A percentile compares a stretch with the other conserved stretches of the same genome.
Conservation (phyloP, 2,888 invertebrate genomes). For the Oscheius sp. region DNA sequence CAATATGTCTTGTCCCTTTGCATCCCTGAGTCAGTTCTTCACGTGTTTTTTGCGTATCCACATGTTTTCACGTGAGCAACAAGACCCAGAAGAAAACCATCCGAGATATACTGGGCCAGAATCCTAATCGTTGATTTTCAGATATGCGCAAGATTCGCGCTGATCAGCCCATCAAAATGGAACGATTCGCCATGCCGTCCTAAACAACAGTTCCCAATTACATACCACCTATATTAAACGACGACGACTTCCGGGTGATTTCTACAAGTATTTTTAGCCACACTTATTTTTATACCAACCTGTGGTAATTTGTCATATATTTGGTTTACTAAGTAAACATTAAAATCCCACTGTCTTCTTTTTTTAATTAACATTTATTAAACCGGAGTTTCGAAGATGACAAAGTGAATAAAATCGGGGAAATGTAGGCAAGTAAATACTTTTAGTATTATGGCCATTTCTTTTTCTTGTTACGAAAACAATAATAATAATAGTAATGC, state of each 20-base stretch:
- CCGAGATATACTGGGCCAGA: too few species aligned
- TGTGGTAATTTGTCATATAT: background rate
- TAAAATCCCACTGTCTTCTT: too few species aligned
- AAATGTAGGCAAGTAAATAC: too few species aligned
- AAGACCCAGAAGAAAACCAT: background rate
- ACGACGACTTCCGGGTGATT: conserved; percentile 31
- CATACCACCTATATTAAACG: background rate
- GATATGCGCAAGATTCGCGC: conserved; percentile 18
- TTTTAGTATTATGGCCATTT: too few species aligned
- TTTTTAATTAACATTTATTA: too few species aligned
- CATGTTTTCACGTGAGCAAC: background rate
- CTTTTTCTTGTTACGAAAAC: too few species aligned
- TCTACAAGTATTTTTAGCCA: conserved; percentile 1
- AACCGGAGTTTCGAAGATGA: too few species aligned
- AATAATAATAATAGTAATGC: too few species aligned
- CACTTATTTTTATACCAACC: background rate
- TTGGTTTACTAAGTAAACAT: conserved; percentile 6
- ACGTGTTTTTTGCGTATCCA: background rate
- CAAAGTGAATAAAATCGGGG: too few species aligned
- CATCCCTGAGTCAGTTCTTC: background rate
- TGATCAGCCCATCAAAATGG: conserved; percentile 20
- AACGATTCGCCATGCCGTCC: conserved; percentile 27
- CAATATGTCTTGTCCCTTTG: too few species aligned
- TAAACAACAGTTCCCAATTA: background rate
- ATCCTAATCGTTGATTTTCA: background rate